phyloP scores from a whole-genome alignment of 2,113 vertebrate species.

The Steatornis caripensis region DNA sequence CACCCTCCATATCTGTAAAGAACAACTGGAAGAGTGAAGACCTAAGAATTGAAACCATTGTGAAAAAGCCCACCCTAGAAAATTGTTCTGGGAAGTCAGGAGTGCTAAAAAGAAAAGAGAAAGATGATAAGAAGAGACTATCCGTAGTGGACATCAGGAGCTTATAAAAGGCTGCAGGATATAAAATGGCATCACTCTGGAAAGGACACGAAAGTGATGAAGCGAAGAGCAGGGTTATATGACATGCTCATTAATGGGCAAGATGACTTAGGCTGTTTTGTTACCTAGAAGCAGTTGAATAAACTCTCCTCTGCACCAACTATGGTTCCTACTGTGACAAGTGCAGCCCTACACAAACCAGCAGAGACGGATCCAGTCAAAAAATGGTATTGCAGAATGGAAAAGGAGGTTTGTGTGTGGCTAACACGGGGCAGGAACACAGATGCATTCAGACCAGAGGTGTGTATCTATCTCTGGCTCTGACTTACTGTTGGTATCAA shows the following conservation, averaged over 20 bases:
- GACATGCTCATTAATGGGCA: conserved; percentile 5
- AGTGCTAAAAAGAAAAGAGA: conserved; percentile 37
- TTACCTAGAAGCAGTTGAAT: background rate
- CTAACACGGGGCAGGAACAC: background rate
- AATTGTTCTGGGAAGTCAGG: conserved; percentile 43
- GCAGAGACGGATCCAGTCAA: background rate
- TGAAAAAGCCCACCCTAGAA: conserved; percentile 16
- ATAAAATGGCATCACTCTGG: conserved; percentile 50
- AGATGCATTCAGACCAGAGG: background rate
- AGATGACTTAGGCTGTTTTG: background rate
- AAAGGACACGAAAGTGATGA: conserved; percentile 22
- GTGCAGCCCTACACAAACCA: background rate
- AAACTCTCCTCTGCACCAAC: background rate
- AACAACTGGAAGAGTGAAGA: conserved; percentile 51
- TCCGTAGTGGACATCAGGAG: conserved; percentile 52
- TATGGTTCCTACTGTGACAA: background rate
- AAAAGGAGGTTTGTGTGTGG: background rate
- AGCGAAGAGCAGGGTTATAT: background rate
- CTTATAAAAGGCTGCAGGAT: conserved; percentile 35
- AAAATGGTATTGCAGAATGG: background rate
- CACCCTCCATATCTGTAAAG: conserved; percentile 31
- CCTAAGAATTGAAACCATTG: conserved; percentile 39
- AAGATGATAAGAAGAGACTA: conserved; percentile 25
- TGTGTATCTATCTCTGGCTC: background rate
- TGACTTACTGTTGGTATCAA: background rate